These are phyloP conservation scores for Steromphala cineraria DNA, from an alignment of 2,888 invertebrate genomes.

Conservation along the genomic window DNA sequence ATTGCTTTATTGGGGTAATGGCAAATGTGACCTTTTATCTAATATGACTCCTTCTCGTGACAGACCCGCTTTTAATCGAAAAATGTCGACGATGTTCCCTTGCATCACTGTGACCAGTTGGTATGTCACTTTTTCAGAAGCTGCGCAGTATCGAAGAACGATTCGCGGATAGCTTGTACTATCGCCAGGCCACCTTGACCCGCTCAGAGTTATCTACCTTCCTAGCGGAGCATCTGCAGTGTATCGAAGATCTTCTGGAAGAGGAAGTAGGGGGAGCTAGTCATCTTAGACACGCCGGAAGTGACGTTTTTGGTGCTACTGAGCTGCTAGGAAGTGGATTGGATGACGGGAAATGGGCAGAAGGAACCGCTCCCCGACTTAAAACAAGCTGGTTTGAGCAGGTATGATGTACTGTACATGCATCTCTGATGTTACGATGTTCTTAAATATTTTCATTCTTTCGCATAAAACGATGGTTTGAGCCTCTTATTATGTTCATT, in stretches of 20 bases:
- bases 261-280: not conserved
- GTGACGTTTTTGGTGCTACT: not conserved
- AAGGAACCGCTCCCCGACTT: not conserved
- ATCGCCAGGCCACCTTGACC: not conserved
- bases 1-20: too few relatives aligned
- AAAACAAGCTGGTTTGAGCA: not conserved
- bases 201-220: conserved; percentile 1
- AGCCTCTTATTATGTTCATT: too few relatives aligned
- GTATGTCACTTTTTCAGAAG: not conserved
- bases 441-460: too few relatives aligned
- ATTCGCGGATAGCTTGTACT: not conserved
- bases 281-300: not conserved
- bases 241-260: not conserved
- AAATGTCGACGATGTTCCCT: too few relatives aligned
- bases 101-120: too few relatives aligned
- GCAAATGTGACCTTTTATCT: too few relatives aligned
- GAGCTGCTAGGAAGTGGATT: not conserved
- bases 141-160: not conserved
- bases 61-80: too few relatives aligned
- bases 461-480: too few relatives aligned
- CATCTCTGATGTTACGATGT: too few relatives aligned
- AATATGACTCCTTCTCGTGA: too few relatives aligned
- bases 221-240: conserved; percentile 4
- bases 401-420: not conserved
- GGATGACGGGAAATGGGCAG: not conserved